Conservation (phyloP, 1,140 invertebrate species). For the Bathynomus jamesi region DNA sequence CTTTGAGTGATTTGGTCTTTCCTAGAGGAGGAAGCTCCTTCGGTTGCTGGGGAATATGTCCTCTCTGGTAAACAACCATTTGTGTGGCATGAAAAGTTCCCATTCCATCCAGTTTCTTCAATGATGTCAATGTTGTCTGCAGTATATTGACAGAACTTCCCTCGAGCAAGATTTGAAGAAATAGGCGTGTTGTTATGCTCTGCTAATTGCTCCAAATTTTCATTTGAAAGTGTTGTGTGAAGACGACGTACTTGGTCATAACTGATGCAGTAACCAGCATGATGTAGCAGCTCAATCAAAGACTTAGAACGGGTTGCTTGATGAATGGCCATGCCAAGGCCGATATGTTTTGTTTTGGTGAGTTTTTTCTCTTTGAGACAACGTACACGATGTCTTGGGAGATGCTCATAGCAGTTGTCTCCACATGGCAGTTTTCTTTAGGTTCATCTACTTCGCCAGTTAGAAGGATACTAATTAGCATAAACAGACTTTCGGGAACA, state of each 20-base stretch:
- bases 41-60: not conserved
- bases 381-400: no score
- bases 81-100: conserved; percentile 8
- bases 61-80: conserved; percentile 4
- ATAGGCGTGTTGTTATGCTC: not conserved
- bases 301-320: not conserved
- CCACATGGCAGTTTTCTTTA: no score
- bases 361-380: no score
- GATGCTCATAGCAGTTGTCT: no score
- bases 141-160: not conserved
- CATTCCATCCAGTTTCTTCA: conserved; percentile 6
- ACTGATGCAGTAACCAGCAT: not conserved
- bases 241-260: not conserved
- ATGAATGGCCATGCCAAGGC: no score
- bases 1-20: no score
- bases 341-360: no score
- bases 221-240: not conserved
- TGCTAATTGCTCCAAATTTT: not conserved
- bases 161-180: not conserved
- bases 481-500: no score
- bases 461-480: no score
- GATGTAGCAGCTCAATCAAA: not conserved
- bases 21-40: not conserved
- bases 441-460: no score
- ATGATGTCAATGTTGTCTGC: conserved; percentile 14